Percentiles rank a stretch among this genome's conserved stretches.
Conservation (phyloP, 2,888 invertebrate genomes). For the Heliconius ismenius region DNA sequence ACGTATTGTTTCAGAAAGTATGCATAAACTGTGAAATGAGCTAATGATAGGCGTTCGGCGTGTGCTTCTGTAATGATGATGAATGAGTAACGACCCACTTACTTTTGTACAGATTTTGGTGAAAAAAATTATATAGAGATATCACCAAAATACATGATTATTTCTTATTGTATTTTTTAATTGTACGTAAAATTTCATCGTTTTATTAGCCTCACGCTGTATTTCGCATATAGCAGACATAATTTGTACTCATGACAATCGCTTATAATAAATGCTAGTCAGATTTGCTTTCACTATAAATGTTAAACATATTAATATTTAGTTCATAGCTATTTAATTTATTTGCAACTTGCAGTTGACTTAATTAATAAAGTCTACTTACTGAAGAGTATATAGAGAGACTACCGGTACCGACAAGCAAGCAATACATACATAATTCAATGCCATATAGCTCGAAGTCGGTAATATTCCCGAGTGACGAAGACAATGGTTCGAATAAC, state of each 20-base stretch:
- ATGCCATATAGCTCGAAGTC: conserved; percentile 36
- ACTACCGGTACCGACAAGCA: not conserved
- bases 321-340: not conserved
- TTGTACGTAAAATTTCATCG: too few species aligned
- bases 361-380: conserved; percentile 7
- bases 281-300: not conserved
- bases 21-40: conserved; percentile 24
- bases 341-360: conserved; percentile 15
- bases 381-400: conserved; percentile 11
- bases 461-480: conserved; percentile 43
- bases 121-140: not conserved
- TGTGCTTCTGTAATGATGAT: not conserved
- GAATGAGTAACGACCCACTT: not conserved
- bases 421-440: conserved; percentile 30
- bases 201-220: too few species aligned
- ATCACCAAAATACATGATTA: too few species aligned
- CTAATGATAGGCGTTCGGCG: not conserved
- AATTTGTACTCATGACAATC: not conserved
- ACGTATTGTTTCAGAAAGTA: conserved; percentile 39
- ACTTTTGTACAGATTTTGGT: not conserved
- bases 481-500: conserved; percentile 48
- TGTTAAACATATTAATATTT: not conserved
- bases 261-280: not conserved
- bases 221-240: too few species aligned
- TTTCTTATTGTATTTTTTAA: too few species aligned